Conservation (phyloP, 2,113 vertebrate species). For the Microcebus murinus region DNA sequence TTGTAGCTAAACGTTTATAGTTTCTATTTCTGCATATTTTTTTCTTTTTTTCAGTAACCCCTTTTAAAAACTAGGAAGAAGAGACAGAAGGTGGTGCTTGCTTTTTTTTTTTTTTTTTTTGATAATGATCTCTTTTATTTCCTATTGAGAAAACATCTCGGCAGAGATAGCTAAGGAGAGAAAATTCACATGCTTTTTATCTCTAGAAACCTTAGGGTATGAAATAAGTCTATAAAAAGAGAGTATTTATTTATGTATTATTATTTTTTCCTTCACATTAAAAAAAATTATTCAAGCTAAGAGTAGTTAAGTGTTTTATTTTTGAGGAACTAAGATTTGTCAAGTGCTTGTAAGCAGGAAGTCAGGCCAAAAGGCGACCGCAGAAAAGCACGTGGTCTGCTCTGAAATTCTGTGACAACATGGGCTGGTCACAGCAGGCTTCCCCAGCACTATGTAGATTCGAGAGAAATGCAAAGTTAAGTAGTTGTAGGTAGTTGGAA, state of each 20-base stretch:
- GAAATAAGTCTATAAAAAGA: slow-evolving; percentile 19
- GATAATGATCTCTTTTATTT: slow-evolving; percentile 71
- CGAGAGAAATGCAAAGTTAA: neutral
- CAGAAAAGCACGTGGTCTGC: slow-evolving; percentile 72
- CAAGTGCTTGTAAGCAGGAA: slow-evolving; percentile 73
- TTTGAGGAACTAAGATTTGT: slow-evolving; percentile 81
- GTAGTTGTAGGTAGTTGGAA: neutral
- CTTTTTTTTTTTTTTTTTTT: neutral
- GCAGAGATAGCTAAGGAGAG: slow-evolving; percentile 9
- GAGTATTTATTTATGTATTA: neutral
- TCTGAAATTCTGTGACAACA: slow-evolving; percentile 54
- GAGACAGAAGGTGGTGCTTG: slow-evolving; percentile 3
- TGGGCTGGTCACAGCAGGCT: neutral
- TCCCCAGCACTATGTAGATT: neutral
- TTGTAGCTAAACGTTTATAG: neutral
- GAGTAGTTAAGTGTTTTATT: slow-evolving; percentile 59
- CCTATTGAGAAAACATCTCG: slow-evolving; percentile 41
- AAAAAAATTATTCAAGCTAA: neutral
- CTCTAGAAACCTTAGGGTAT: neutral
- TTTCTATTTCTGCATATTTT: slow-evolving; percentile 47
- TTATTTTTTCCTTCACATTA: neutral
- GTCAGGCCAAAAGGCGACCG: slow-evolving; percentile 53
- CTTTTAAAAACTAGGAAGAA: slow-evolving; percentile 9
- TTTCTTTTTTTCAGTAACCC: neutral
- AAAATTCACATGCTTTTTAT: slow-evolving; percentile 1